phyloP scores from a whole-genome alignment of 2,797 vertebrate genomes.

The Spizella passerina region DNA sequence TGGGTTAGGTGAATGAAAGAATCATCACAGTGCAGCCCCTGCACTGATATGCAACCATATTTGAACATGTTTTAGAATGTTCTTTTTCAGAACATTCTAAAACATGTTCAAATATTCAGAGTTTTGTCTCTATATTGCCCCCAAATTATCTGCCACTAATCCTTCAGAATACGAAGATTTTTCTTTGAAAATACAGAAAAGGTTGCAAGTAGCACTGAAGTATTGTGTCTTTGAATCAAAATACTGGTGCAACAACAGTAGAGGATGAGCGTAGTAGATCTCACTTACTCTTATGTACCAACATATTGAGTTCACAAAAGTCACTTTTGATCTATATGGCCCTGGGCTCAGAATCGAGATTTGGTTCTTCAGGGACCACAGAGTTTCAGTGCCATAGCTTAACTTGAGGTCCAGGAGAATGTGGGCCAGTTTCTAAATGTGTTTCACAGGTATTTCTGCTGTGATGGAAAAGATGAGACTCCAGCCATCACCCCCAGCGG shows the following conservation, averaged over 20 bases:
- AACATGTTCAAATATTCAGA: background rate
- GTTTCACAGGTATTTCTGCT: background rate
- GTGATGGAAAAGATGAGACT: background rate
- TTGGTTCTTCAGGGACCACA: background rate
- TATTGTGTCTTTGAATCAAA: background rate
- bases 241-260: background rate
- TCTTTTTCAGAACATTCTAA: background rate
- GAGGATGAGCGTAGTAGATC: background rate
- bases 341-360: background rate
- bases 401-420: background rate
- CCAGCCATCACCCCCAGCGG: background rate
- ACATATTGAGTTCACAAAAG: background rate
- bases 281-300: background rate
- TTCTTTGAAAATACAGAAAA: background rate
- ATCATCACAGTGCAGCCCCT: rapidly evolving
- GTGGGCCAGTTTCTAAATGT: background rate
- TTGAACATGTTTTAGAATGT: background rate
- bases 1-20: background rate
- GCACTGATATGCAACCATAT: background rate
- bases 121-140: background rate
- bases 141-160: background rate
- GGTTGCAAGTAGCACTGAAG: background rate
- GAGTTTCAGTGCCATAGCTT: background rate
- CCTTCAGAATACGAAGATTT: background rate
- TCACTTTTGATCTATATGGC: background rate